Conservation (phyloP, 37 sponge, comb jelly and placozoan genomes). For the Cladorhizidae sp. region DNA sequence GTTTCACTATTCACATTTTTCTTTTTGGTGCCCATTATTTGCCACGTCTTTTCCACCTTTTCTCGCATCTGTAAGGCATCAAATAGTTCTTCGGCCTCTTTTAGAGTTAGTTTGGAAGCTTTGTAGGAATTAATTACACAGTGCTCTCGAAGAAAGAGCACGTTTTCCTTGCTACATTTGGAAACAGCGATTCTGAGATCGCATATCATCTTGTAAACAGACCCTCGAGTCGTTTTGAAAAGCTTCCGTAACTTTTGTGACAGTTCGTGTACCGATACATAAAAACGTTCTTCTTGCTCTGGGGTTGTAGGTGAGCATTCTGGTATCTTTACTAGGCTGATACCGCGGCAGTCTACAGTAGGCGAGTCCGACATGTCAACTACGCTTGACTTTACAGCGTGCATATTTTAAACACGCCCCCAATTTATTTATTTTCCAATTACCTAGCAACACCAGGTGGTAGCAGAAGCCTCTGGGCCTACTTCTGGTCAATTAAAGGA, state of each 20-base stretch:
- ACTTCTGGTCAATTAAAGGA: too few species aligned
- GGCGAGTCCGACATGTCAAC: too few species aligned
- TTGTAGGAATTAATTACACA: slow-evolving; percentile 25
- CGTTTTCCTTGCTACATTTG: slow-evolving; percentile 14
- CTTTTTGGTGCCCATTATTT: too few species aligned
- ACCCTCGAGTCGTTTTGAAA: slow-evolving; percentile 35
- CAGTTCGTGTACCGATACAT: slow-evolving; percentile 35
- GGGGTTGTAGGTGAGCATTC: neutral
- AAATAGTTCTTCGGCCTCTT: slow-evolving; percentile 29
- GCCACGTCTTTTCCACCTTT: too few species aligned
- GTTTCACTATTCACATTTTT: too few species aligned
- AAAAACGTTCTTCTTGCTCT: neutral
- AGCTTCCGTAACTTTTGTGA: slow-evolving; percentile 32
- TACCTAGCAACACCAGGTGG: too few species aligned
- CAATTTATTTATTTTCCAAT: too few species aligned
- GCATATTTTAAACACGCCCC: too few species aligned
- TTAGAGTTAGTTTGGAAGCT: slow-evolving; percentile 20
- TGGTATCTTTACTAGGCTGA: neutral
- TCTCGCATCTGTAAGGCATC: too few species aligned
- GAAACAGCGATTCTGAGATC: slow-evolving; percentile 11
- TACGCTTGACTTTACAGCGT: too few species aligned
- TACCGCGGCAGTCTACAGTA: neutral
- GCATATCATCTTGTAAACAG: slow-evolving; percentile 39
- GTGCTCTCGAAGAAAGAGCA: slow-evolving; percentile 11
- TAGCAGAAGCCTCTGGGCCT: too few species aligned